Conservation (phyloP, 37 sponge, comb jelly and placozoan species). For the Geodia barretti region DNA sequence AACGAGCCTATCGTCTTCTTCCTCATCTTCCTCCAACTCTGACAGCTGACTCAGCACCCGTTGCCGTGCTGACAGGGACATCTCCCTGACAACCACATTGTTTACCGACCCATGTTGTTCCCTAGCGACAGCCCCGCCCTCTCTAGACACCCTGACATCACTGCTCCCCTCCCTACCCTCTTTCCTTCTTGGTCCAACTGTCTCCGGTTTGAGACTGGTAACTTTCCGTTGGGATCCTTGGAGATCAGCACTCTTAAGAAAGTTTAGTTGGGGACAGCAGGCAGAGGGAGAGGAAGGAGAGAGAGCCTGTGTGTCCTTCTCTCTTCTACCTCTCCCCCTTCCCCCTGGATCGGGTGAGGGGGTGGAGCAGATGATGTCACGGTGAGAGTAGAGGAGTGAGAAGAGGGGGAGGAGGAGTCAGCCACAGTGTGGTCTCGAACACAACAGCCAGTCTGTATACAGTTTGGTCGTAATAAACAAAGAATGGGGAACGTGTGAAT, state of each 20-base stretch:
- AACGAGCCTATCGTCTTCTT: not conserved
- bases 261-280: not conserved
- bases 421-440: slow-evolving; percentile 32
- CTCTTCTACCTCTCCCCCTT: too few relatives aligned
- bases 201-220: not conserved
- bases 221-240: not conserved
- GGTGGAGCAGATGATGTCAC: not conserved
- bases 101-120: slow-evolving; percentile 8
- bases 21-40: slow-evolving; percentile 60
- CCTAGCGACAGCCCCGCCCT: not conserved
- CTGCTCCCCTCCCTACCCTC: not conserved
- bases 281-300: not conserved
- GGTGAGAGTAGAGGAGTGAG: not conserved
- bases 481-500: too few relatives aligned
- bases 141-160: not conserved
- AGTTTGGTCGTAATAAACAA: too few relatives aligned
- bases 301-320: not conserved
- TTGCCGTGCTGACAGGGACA: not conserved
- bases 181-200: too few relatives aligned
- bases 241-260: not conserved
- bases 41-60: not conserved
- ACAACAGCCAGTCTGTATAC: slow-evolving; percentile 25
- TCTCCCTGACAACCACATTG: not conserved
- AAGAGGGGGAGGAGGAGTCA: slow-evolving; percentile 7
- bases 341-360: too few relatives aligned